Conservation (phyloP, 2,888 invertebrate species). For the Drosophila quinaria region DNA sequence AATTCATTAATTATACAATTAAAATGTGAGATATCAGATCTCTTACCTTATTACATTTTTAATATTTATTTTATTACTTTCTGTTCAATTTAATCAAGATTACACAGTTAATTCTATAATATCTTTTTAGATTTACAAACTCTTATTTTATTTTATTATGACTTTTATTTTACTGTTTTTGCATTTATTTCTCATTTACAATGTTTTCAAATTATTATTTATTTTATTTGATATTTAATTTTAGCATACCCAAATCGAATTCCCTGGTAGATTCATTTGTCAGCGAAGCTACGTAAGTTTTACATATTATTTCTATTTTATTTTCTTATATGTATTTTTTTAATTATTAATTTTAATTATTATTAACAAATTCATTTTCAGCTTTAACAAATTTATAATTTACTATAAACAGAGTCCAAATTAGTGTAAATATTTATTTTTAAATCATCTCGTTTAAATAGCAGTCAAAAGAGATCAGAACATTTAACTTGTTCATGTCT, state of each 20-base stretch:
- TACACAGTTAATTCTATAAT: too few species aligned
- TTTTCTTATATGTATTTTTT: slow-evolving; percentile 23
- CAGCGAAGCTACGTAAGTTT: slow-evolving; percentile 82
- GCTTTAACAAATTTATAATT: background rate
- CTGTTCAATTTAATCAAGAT: too few species aligned
- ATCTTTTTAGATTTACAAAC: too few species aligned
- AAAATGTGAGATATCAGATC: background rate
- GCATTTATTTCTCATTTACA: background rate
- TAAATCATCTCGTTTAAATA: background rate
- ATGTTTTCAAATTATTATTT: background rate
- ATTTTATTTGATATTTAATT: slow-evolving; percentile 45
- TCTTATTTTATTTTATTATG: background rate
- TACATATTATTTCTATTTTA: slow-evolving; percentile 15
- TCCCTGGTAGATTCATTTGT: slow-evolving; percentile 81
- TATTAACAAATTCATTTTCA: background rate
- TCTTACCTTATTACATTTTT: too few species aligned
- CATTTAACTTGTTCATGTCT: slow-evolving; percentile 14
- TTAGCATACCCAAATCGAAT: slow-evolving; percentile 68
- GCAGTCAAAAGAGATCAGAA: background rate
- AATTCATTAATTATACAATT: background rate
- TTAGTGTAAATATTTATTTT: background rate
- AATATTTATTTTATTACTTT: too few species aligned
- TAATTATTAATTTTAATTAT: background rate
- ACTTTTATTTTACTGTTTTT: background rate
- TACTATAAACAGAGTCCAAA: background rate